Percentiles rank a stretch among this genome's conserved stretches.
phyloP scores from a whole-genome alignment of 2,888 invertebrate genomes.

The Xestia xanthographa region DNA sequence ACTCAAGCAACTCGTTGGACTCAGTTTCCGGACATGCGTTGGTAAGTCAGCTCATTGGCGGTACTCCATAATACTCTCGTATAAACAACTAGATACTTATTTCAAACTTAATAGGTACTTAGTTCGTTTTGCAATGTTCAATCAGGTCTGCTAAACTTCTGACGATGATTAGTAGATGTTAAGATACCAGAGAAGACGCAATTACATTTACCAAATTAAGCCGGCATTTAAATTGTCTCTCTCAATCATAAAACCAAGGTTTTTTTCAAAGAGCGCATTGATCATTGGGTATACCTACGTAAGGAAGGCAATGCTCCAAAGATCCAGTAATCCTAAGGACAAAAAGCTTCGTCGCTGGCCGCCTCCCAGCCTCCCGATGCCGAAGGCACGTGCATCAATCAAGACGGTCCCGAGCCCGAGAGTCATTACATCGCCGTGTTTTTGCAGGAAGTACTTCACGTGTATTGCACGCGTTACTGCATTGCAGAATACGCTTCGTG shows the following conservation, averaged over 20 bases:
- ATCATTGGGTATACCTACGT: slow-evolving; percentile 21
- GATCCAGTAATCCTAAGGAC: slow-evolving; percentile 13
- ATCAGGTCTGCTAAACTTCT: background rate
- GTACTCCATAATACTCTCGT: background rate
- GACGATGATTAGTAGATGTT: background rate
- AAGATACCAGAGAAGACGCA: background rate
- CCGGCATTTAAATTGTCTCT: background rate
- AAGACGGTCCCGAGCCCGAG: slow-evolving; percentile 35
- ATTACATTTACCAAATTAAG: slow-evolving; percentile 3
- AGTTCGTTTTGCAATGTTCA: background rate
- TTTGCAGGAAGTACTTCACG: too few relatives aligned
- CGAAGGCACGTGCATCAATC: slow-evolving; percentile 57
- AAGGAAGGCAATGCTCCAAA: slow-evolving; percentile 33
- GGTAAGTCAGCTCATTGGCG: slow-evolving; percentile 88
- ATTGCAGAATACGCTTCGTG: slow-evolving; percentile 36
- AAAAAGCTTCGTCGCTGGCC: slow-evolving; percentile 33
- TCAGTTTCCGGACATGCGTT: slow-evolving; percentile 95
- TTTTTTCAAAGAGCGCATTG: slow-evolving; percentile 24
- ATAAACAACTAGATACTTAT: background rate
- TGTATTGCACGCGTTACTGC: slow-evolving; percentile 43
- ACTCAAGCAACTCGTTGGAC: slow-evolving; percentile 94
- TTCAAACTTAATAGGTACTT: background rate
- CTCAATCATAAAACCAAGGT: background rate
- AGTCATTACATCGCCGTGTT: slow-evolving; percentile 56
- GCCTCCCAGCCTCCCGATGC: background rate